Evolutionary conservation across 2,888 invertebrate genomes (phyloP).

Genomic region (Polydrusus pterygomalis): DNA sequence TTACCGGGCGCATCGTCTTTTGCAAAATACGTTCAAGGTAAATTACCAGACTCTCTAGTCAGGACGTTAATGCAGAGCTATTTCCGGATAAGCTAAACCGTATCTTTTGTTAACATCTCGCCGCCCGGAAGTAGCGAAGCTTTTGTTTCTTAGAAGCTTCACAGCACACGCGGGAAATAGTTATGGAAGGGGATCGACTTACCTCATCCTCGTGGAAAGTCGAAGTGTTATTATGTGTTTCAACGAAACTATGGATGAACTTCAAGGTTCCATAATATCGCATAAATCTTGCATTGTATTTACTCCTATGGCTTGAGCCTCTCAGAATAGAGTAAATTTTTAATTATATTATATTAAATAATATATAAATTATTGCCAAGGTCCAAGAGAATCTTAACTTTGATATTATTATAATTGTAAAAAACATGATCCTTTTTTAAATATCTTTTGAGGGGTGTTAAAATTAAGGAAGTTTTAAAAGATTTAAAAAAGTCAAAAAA

Average conservation of each 20-base stretch:
- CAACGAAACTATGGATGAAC: constrained; percentile 16
- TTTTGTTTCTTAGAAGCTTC: constrained; percentile 45
- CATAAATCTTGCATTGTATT: neutral
- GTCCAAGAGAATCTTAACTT: too few relatives aligned
- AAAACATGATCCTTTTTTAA: neutral
- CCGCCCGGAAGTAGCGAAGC: constrained; percentile 37
- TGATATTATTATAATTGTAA: too few relatives aligned
- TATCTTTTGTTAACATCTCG: constrained; percentile 44
- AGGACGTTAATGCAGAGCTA: constrained; percentile 35
- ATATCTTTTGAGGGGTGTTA: constrained; percentile 5
- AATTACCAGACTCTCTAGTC: constrained; percentile 34
- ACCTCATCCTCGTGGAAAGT: constrained; percentile 30
- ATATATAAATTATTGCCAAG: too few relatives aligned
- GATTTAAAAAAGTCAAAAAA: constrained; percentile 13
- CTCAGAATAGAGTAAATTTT: too few relatives aligned
- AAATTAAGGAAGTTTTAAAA: constrained; percentile 14
- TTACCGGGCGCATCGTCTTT: constrained; percentile 21
- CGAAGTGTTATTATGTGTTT: constrained; percentile 43
- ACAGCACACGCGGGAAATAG: constrained; percentile 50
- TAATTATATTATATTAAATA: too few relatives aligned
- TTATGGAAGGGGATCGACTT: constrained; percentile 48
- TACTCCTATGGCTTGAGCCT: neutral
- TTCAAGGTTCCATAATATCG: constrained; percentile 23
- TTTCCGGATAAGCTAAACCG: constrained; percentile 44
- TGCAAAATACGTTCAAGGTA: constrained; percentile 31